Base-by-base conservation (phyloP, 1,140 invertebrate species). In the Teleogryllus occipitalis region DNA sequence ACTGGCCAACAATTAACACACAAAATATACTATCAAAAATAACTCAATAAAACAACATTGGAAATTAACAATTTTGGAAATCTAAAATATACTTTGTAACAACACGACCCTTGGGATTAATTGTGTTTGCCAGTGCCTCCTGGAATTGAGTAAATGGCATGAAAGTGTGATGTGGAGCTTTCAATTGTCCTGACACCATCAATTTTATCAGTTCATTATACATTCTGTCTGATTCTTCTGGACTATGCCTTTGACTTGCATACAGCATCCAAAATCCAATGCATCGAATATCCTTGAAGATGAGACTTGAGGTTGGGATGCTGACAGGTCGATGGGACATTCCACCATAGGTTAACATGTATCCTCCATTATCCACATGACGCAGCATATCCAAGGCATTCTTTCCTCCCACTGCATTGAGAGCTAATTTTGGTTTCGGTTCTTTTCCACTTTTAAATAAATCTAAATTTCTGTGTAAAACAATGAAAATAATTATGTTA, bases 191-290 rank as follows among this genome's bases (percentile, higher is more conserved):
- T 49, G 90, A 85, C 82, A 87, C 89, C 84, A 96, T 94, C 80
- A 96, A 86, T 54, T 90, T 83, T 78, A 90, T 90, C 48, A 99
- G 84, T 78, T 96, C 92, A 48, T 91, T 84, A 75, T 93, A 90
- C 96, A 98, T 98, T 83, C 18, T 18, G 0, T 91, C 84, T 46
- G 87, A 84, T 79, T 92, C 88, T 75, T 90, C 88, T 18, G 85
- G 80, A 7, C 85, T 84, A 84, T 92, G 90, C 77, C 90, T 85
- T 83, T 91, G 92, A 80, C 88, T 87, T 97, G 97, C 99, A 75
- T 91, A 87, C 0, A 96, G 95, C 94, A 99, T 97, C 98, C 98
- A 99, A 87, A 96, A 99, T n/a, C 98, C 98, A 85, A 89, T 86
- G 10, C 97, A 88, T 75, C 88, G 87, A 79, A 98, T 89, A 85